A percentile compares a stretch with the other conserved stretches of the same genome.
phyloP scores from a whole-genome alignment of 2,797 vertebrate species.

The Hoplostethus atlanticus region DNA sequence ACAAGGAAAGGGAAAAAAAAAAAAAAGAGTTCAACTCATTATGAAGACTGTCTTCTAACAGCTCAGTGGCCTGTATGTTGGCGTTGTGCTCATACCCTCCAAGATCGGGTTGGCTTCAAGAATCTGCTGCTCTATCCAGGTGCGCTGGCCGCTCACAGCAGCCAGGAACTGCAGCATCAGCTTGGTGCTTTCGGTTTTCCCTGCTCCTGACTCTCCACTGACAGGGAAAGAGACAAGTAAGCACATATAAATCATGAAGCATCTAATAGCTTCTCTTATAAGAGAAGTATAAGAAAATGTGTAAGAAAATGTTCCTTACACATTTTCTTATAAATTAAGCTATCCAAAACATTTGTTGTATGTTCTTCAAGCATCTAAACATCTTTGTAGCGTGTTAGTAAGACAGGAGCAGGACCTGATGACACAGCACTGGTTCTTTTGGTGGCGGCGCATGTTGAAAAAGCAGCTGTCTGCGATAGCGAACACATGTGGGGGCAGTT shows the following conservation, averaged over 20 bases:
- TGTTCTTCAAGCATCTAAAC: background rate
- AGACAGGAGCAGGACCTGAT: conserved; percentile 88
- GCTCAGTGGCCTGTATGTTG: background rate
- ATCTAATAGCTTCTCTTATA: background rate
- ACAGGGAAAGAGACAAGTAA: conserved; percentile 21
- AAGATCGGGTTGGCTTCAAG: conserved; percentile 96
- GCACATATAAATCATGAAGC: background rate
- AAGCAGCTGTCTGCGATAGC: conserved; percentile 96
- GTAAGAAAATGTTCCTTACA: background rate
- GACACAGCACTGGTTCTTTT: conserved; percentile 93
- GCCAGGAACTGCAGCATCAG: conserved; percentile 95
- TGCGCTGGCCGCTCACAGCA: conserved; percentile 93
- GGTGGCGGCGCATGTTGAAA: conserved; percentile 93
- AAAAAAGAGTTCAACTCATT: background rate
- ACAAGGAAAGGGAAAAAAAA: background rate
- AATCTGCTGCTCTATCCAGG: conserved; percentile 97
- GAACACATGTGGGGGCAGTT: conserved; percentile 94
- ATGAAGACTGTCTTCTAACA: background rate
- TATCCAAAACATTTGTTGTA: background rate
- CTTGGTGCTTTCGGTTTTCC: conserved; percentile 97
- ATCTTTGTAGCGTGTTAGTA: background rate
- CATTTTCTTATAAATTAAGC: background rate
- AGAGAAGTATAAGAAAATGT: too few relatives aligned
- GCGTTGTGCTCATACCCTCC: conserved; percentile 86
- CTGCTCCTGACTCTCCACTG: conserved; percentile 97